phyloP scores from a whole-genome alignment of 2,888 invertebrate species.

The Rotaria sp. region DNA sequence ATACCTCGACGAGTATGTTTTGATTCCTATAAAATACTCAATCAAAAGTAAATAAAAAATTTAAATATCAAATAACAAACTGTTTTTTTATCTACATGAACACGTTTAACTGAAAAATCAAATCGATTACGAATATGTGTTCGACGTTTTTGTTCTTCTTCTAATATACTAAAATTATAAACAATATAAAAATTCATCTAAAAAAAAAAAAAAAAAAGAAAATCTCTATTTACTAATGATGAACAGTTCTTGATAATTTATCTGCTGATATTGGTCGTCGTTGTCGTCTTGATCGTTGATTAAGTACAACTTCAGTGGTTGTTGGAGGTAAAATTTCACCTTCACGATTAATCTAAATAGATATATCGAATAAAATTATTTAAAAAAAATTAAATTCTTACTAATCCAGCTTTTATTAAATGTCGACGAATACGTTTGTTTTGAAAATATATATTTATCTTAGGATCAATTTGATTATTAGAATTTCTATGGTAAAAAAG shows the following conservation, averaged over 20 bases:
- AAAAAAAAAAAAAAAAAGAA: background rate
- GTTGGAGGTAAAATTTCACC: background rate
- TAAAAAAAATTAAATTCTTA: background rate
- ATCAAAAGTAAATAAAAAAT: background rate
- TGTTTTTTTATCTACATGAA: background rate
- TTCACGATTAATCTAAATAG: background rate
- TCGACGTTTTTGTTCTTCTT: background rate
- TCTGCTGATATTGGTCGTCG: background rate
- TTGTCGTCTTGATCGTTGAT: background rate
- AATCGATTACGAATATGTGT: too few relatives aligned
- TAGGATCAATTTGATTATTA: background rate
- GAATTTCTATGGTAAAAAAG: too few relatives aligned
- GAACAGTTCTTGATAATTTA: too few relatives aligned
- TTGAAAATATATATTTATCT: background rate
- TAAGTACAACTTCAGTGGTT: background rate
- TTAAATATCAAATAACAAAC: background rate
- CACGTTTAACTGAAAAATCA: background rate
- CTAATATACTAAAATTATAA: background rate
- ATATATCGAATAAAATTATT: background rate
- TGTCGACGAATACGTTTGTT: background rate
- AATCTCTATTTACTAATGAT: background rate
- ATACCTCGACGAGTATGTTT: background rate
- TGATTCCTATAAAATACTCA: background rate
- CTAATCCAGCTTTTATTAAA: background rate
- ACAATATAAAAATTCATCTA: background rate